Conservation (phyloP, 2,113 vertebrate species). For the Telmatochromis brachygnathus region DNA sequence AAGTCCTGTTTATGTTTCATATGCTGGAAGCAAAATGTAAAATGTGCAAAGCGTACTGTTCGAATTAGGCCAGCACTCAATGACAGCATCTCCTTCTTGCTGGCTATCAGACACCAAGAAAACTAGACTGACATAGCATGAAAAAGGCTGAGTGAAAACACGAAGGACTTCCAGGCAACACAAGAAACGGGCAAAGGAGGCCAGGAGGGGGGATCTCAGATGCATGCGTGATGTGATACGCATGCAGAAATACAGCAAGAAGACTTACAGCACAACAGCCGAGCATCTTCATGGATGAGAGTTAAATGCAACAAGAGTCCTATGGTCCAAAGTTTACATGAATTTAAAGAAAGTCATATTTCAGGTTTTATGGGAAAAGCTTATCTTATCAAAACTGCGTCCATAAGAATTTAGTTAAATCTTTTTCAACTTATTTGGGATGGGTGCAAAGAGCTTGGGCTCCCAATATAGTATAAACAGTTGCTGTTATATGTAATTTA, state of each 20-base stretch:
- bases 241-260: not conserved
- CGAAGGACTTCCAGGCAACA: not conserved
- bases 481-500: not conserved
- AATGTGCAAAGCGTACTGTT: conserved; percentile 6
- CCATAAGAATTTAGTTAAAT: not conserved
- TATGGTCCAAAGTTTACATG: not conserved
- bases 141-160: not conserved
- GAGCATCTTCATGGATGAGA: conserved; percentile 56
- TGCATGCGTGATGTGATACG: not conserved
- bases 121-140: not conserved
- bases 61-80: not conserved
- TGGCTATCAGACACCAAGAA: conserved; percentile 10
- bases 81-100: not conserved
- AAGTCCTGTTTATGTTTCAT: not conserved
- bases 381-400: not conserved
- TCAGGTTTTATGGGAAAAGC: not conserved
- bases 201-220: not conserved
- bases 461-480: rapidly evolving
- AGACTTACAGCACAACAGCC: not conserved
- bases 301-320: not conserved
- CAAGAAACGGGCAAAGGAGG: not conserved
- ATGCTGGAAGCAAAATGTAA: not conserved
- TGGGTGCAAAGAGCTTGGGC: not conserved
- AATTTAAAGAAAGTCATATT: not conserved
- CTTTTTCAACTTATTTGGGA: not conserved